A percentile compares a stretch with the other conserved stretches of the same genome.
phyloP scores from a whole-genome alignment of 2,797 vertebrate species.

The Micromesistius poutassou region DNA sequence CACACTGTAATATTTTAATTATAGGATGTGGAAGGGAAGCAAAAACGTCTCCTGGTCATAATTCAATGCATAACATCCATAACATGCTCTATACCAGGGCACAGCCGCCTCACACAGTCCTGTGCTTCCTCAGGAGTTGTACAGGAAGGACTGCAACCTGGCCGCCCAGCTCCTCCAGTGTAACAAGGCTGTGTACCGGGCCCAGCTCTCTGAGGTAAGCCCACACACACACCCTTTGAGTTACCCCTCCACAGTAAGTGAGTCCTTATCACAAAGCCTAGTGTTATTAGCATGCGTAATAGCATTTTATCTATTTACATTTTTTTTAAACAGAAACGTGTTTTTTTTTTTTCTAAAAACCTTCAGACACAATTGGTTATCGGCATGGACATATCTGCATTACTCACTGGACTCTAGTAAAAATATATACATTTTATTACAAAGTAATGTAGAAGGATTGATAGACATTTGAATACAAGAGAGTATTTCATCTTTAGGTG shows the following conservation, averaged over 20 bases:
- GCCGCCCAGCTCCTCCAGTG: constrained; percentile 96
- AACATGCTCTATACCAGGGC: not conserved
- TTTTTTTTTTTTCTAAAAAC: not conserved
- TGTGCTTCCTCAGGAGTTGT: constrained; percentile 79
- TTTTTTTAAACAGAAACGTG: not conserved
- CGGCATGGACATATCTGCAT: not conserved
- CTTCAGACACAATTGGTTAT: not conserved
- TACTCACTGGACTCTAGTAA: not conserved
- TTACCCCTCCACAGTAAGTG: not conserved
- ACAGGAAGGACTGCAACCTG: constrained; percentile 96
- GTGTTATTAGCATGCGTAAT: not conserved
- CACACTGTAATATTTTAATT: not conserved
- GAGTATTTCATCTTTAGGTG: not conserved
- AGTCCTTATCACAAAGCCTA: not conserved
- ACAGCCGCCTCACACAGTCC: not conserved
- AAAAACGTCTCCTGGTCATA: not conserved
- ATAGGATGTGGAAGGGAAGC: not conserved
- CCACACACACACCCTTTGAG: not conserved
- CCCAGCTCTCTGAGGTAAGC: constrained; percentile 92
- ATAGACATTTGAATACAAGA: not conserved
- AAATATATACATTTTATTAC: not conserved
- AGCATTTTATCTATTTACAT: not conserved
- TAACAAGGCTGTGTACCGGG: constrained; percentile 90
- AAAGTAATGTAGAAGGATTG: not conserved
- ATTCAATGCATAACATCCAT: not conserved